Evolutionary conservation across 2,888 invertebrate species (phyloP).

Genomic region (Erebia epiphron): DNA sequence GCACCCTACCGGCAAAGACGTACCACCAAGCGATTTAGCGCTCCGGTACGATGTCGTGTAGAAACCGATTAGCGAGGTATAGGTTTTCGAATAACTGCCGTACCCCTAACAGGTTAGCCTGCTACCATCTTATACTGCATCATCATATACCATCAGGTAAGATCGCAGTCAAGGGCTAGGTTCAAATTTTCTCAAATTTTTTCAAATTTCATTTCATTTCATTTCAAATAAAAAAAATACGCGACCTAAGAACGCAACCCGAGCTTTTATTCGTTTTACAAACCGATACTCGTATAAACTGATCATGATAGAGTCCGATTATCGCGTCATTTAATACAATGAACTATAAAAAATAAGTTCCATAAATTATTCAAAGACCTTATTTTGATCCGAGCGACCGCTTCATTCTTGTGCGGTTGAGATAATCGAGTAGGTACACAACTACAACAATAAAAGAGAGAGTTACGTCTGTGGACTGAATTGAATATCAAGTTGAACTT

Average conservation of each 20-base stretch:
- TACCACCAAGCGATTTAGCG: no score
- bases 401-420: conserved; percentile 5
- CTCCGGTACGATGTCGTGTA: no score
- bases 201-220: no score
- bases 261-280: conserved; percentile 53
- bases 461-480: conserved; percentile 11
- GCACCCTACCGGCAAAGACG: no score
- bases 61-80: no score
- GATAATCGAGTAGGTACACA: not conserved
- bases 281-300: conserved; percentile 48
- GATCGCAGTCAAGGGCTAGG: no score
- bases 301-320: conserved; percentile 55
- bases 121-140: no score
- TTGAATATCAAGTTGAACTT: not conserved
- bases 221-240: not conserved
- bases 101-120: no score
- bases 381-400: conserved; percentile 40
- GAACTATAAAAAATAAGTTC: conserved; percentile 58
- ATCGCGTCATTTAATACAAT: conserved; percentile 57
- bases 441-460: not conserved
- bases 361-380: conserved; percentile 56
- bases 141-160: no score
- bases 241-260: conserved; percentile 39
- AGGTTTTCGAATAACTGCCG: no score
- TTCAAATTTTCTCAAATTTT: no score